Base-by-base conservation (phyloP, 2,113 vertebrate genomes). In the Phalacrocorax carbo region DNA sequence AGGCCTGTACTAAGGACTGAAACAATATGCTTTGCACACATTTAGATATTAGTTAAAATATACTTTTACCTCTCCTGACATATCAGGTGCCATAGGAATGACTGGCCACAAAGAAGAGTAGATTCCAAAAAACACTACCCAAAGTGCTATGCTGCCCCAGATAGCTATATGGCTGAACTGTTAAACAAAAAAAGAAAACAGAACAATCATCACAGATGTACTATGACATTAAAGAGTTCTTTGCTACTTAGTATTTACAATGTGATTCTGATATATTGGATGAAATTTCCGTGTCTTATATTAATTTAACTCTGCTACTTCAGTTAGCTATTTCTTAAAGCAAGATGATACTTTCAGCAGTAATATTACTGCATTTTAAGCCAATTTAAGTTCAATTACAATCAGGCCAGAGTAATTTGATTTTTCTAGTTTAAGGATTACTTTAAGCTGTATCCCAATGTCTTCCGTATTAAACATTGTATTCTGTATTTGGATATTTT, bases 121-220 rank as follows among this genome's bases (percentile, higher is more conserved):
- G 98, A 99, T 98, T 75, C 98, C 98, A 92, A 99, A 99, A 97
- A 99, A 99, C 97, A 99, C 99, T 92, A 99, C 97, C 99, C 99
- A 99, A 91, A 99, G 98, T 23, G 94, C 98, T 76, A 99, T 99
- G 98, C 99, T 99, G 93, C 99, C 99, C 99, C 99, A 99, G 88
- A 99, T 99, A 61, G 99, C 99, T 79, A 99, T 98, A 96, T 99
- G 99, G 96, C 99, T 99, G 98, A 99, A 99, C 99, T 99, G 98
- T 92, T 72, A 61, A 95, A 66, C 62, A 93, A 48, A 84, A 36
- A 91, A 55, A 76, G 58, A 48, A 54, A 68, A 29, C 10, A 80
- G 12, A 90, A 81, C 13, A 48, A 54, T 68, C 16, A 73, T 34
- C 25, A 72, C 22, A 79, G 46, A 77, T 54, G 17, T 22, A 86